Conservation (phyloP, 1,140 invertebrate genomes). For the Achatina immaculata region DNA sequence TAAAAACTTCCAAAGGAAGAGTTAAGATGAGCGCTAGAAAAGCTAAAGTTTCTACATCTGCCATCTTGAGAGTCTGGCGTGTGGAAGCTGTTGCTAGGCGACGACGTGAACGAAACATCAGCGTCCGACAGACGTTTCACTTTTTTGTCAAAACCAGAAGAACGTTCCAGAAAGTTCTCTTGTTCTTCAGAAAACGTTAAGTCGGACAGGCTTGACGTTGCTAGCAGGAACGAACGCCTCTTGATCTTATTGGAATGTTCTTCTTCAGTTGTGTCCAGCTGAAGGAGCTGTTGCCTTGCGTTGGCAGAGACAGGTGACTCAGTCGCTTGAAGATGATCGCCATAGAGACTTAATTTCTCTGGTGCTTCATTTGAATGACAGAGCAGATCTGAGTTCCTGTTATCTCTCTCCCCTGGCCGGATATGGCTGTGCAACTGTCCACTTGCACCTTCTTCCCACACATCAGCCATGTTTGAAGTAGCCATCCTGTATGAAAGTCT, state of each 20-base stretch:
- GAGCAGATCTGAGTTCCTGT: too few species aligned
- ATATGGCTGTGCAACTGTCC: neutral
- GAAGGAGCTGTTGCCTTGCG: neutral
- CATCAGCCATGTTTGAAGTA: neutral
- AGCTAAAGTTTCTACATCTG: neutral
- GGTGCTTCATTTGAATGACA: too few species aligned
- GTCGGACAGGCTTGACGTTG: slow-evolving; percentile 25
- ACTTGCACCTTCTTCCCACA: neutral
- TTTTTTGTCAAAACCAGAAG: too few species aligned
- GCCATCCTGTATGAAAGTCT: slow-evolving; percentile 1
- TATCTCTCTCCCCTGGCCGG: too few species aligned
- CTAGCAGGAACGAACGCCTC: neutral
- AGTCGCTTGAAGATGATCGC: too few species aligned
- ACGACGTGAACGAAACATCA: too few species aligned
- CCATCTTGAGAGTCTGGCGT: neutral
- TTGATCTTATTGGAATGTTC: slow-evolving; percentile 1
- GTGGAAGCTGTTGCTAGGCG: neutral
- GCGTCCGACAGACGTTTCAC: too few species aligned
- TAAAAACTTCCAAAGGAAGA: slow-evolving; percentile 25
- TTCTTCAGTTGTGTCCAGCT: neutral
- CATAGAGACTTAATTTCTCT: too few species aligned
- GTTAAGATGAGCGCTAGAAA: neutral
- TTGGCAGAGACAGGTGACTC: neutral
- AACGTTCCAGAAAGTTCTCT: too few species aligned
- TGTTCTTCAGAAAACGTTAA: slow-evolving; percentile 1